Evolutionary conservation across 2,113 vertebrate genomes (phyloP), one percentile per base, ranked within the genome.

Genomic region (Clarias batrachus): DNA sequence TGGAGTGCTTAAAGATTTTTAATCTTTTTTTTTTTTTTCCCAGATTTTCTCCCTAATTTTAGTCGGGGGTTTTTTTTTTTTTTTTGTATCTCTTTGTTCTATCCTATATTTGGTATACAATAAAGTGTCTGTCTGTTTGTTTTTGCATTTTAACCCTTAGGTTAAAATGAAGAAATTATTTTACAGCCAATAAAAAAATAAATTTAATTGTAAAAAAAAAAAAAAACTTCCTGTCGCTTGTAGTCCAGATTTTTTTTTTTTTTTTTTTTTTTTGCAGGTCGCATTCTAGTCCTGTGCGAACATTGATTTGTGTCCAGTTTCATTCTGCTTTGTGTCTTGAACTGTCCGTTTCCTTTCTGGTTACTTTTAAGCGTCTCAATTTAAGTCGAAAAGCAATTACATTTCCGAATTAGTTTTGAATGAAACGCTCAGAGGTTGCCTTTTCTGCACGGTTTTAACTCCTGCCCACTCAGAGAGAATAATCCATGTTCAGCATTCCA

Each of bases 301-400:
- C 33, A 37, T 37, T 37, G 33, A 37, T 57, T 78, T 33, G 27
- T 81, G 9, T 33, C 27, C 17, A 10, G 7, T 59, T 80, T 41
- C 7, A 41, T 81, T 81, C 41, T 62, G 30, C 11, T 81, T 62
- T 37, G 19, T 62, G 30, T 62, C 30, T 21, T 33, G 10, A 60
- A 23, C 0, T 48, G 17, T 80, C 27, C 12, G 37, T 81, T 62
- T 81, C 78, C 33, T 41, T 30, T 62, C 78, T 62, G 30, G 11
- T 62, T 41, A 37, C 56, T 21, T 60, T 62, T 59, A 21, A 37
- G 57, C 57, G 13, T 37, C 78, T 81, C 57, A 41, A 79, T 95
- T 95, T 95, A 94, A 95, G 93, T 93, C 94, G 94, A 96, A 96
- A 96, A 95, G 94, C 95, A 97, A 96, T 97, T 97, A 96, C 92